phyloP scores from a whole-genome alignment of 1,140 invertebrate species.

The Zaprionus davidi region DNA sequence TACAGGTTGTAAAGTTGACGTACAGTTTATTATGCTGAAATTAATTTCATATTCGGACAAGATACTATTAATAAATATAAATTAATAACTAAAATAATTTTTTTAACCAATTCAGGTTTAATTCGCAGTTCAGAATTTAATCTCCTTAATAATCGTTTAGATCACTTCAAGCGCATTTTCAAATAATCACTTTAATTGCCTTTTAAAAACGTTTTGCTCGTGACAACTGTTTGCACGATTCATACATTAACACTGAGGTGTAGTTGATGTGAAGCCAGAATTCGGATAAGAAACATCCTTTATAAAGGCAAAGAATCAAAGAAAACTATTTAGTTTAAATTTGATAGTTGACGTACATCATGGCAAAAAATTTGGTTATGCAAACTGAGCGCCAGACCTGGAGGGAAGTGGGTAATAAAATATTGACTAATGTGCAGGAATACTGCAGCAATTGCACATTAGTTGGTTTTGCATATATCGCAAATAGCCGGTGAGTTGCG shows the following conservation, averaged over 20 bases:
- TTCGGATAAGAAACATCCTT: background rate
- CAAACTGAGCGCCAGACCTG: conserved; percentile 1
- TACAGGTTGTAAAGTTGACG: no score
- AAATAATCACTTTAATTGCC: background rate
- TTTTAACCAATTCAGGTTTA: no score
- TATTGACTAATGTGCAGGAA: conserved; percentile 83
- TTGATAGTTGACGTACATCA: background rate
- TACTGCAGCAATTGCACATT: conserved; percentile 86
- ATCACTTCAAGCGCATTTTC: background rate
- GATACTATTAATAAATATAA: no score
- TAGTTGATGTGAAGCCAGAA: background rate
- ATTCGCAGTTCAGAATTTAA: background rate
- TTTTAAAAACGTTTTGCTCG: background rate
- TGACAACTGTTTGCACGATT: background rate
- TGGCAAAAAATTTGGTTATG: background rate
- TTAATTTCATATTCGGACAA: no score
- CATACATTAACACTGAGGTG: background rate
- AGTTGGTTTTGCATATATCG: conserved; percentile 86
- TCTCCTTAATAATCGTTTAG: background rate
- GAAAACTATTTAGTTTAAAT: background rate
- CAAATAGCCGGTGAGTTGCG: conserved; percentile 83
- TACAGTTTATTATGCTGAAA: no score
- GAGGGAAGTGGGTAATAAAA: conserved; percentile 26
- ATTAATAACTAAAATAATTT: no score
- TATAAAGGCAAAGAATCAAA: background rate